These are phyloP conservation scores for Sepioteuthis lessoniana DNA, from an alignment of 2,888 invertebrate genomes.

Conservation along the genomic window DNA sequence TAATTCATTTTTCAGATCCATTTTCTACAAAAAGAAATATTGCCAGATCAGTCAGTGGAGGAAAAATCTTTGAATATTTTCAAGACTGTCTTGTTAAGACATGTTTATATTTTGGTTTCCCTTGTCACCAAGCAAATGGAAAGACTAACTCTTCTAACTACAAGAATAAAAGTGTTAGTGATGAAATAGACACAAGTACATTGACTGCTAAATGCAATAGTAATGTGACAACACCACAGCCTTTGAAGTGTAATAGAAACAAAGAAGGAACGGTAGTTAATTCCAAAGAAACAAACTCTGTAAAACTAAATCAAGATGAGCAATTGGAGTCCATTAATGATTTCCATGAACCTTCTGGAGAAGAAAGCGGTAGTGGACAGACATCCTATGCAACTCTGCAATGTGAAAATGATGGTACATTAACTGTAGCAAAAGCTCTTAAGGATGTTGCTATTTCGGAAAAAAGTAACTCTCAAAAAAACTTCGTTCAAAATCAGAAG, in stretches of 20 bases:
- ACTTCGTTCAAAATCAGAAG: neutral
- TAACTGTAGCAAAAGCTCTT: neutral
- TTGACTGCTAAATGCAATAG: slow-evolving; percentile 3
- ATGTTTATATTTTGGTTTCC: slow-evolving; percentile 76
- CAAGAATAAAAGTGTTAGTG: neutral
- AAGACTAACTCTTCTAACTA: slow-evolving; percentile 5
- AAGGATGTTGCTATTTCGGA: neutral
- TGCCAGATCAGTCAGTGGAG: slow-evolving; percentile 75
- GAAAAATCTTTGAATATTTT: slow-evolving; percentile 76
- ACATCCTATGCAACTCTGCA: neutral
- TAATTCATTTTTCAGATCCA: slow-evolving; percentile 75
- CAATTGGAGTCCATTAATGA: neutral
- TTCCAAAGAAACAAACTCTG: neutral
- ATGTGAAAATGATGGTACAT: neutral
- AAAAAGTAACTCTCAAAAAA: neutral
- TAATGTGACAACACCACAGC: neutral
- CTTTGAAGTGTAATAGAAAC: slow-evolving; percentile 16
- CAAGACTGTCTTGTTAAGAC: slow-evolving; percentile 75
- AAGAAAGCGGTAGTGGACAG: neutral
- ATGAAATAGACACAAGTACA: neutral
- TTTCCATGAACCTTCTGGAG: neutral
- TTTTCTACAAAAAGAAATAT: slow-evolving; percentile 76
- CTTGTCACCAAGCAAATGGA: neutral
- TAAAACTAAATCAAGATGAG: slow-evolving; percentile 11
- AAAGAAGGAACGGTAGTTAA: neutral